Base-by-base conservation (phyloP, 2,888 invertebrate species). In the Tupiocoris notatus region DNA sequence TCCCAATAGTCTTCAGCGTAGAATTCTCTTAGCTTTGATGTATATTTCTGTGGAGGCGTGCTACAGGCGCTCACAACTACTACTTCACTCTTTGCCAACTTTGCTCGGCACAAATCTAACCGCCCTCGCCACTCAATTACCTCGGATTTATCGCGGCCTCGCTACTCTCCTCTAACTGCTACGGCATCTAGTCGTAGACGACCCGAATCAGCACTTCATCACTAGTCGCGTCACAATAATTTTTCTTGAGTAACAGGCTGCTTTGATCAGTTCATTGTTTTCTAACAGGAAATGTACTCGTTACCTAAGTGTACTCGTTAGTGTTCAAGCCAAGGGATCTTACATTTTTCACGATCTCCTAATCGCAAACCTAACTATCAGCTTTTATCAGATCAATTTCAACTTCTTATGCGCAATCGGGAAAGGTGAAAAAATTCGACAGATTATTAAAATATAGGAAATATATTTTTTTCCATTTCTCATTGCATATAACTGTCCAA, bases 101-200 rank as follows among this genome's bases (percentile, higher is more conserved):
- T 39, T 3, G 39, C 39, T 12, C 12, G 39, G 65, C 65, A 64
- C 64, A 64, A 64, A 64, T 64, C 64, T 24, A 39, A 65, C 25
- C 17, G 39, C 24, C 18, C 65, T 39, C 18, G n/a, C n/a, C 65
- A 65, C 65, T 39, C 65, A 65, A 65, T 65, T 65, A 39, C 65
- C 18, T 65, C 39, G 65, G 17, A 65, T 65, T 65, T 39, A 65
- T 65, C 39, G 65, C 39, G 21, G 63, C 16, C 63, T 39, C 12
- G 39, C 39, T 7, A 39, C 39, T 7, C 3, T 12, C 39, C 39
- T 39, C 39, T 12, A n/a, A n/a, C n/a, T n/a, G 3, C 39, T 39
- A 39, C 12, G 39, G 39, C 39, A 39, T 39, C 39, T 39, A 39
- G 39, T 39, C 12, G 39, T 39, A 39, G 39, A 39, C 12, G 39